phyloP scores from a whole-genome alignment of 2,113 vertebrate genomes.

The Caloenas nicobarica region DNA sequence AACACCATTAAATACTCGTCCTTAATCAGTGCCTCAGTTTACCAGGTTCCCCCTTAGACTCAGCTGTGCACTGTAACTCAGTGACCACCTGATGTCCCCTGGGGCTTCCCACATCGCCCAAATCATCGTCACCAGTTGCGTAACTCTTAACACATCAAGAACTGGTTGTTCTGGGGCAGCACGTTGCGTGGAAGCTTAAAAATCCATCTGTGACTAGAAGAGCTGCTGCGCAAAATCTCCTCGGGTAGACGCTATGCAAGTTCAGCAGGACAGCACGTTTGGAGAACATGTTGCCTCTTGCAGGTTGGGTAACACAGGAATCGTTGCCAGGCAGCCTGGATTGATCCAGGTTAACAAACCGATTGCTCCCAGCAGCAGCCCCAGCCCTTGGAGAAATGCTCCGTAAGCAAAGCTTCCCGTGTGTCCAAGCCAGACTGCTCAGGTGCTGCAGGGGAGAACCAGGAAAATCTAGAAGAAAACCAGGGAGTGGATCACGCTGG shows the following conservation, averaged over 20 bases:
- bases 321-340: background rate
- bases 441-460: background rate
- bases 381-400: background rate
- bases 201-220: background rate
- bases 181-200: background rate
- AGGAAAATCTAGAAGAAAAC: background rate
- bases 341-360: background rate
- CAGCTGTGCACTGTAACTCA: background rate
- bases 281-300: background rate
- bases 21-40: background rate
- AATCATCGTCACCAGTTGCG: background rate
- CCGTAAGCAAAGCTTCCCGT: background rate
- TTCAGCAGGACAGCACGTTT: background rate
- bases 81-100: no score
- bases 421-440: background rate
- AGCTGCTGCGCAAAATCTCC: background rate
- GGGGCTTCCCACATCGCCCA: background rate
- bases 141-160: background rate
- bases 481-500: background rate
- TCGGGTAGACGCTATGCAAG: background rate
- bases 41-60: background rate
- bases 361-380: background rate
- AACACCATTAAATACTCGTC: background rate
- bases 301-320: background rate
- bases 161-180: background rate